Evolutionary conservation across 2,113 vertebrate genomes (phyloP), one percentile per base, ranked within the genome.

Genomic region (Dunckerocampus dactyliophorus): DNA sequence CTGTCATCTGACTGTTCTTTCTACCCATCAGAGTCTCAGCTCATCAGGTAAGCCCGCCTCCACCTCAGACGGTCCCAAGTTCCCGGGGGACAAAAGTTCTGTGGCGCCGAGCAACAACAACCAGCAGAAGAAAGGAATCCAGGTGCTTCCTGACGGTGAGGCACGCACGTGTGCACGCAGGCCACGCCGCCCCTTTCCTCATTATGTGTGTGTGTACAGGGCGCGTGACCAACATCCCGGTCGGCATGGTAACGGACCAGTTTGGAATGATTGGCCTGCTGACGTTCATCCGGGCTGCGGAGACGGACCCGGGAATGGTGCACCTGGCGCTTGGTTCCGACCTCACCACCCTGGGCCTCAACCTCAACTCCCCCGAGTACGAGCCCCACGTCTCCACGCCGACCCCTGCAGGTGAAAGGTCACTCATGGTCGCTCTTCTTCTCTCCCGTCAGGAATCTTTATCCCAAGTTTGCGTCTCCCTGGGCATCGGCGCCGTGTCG

Each of bases 81-180:
- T 99, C 78, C 97, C 97, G 39, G 96, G 97, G 51, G 97, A 98
- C 78, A 99, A 98, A 90, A 96, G 85, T 67, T 83, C 83, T 0
- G 80, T 92, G 86, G 92, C 92, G 2, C 82, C 93, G 84, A 90
- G 94, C 93, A 91, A 96, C 94, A 98, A 98, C 90, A 98, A 97
- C 89, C 98, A 98, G 92, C 95, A 97, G 92, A 98, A 98, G 92
- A 99, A 98, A 90, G 97, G 97, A 89, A 98, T 99, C 82, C 95
- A 98, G 91, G 96, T 99, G 89, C 93, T 98, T 91, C 94, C 95
- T 80, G 96, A 99, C 64, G 97, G 97, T 98, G 91, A 87, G 92
- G 63, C 54, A 7, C 39, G 47, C 42, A 39, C 19, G 14, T 42
- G 49, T 20, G 55, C 17, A 46, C 13, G 37, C n/a, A 1, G 17